phyloP scores from a whole-genome alignment of 92 coral and sea anemone species.

The Phymanthus crucifer region DNA sequence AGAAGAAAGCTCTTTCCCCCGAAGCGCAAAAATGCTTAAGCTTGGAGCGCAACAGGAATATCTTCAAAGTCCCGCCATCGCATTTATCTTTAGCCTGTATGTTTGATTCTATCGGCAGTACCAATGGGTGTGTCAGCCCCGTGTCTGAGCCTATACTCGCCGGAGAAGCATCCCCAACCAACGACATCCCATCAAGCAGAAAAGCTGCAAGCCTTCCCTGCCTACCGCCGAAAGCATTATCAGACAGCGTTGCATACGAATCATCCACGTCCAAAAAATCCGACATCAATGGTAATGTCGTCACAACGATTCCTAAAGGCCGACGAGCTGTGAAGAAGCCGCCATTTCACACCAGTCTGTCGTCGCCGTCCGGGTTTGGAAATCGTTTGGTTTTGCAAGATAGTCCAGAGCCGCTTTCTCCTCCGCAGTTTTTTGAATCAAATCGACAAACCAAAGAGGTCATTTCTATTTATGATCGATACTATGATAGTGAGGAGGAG shows the following conservation, averaged over 20 bases:
- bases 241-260: slow-evolving; percentile 23
- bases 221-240: background rate
- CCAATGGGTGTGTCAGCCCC: slow-evolving; percentile 25
- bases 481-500: background rate
- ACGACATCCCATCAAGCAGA: background rate
- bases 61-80: slow-evolving; percentile 53
- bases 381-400: background rate
- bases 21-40: slow-evolving; percentile 66
- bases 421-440: background rate
- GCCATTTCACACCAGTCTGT: slow-evolving; percentile 31
- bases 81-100: slow-evolving; percentile 59
- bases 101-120: slow-evolving; percentile 48
- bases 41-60: slow-evolving; percentile 59
- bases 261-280: background rate
- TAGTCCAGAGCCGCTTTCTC: background rate
- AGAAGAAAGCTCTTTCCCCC: slow-evolving; percentile 60
- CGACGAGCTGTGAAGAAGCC: slow-evolving; percentile 30
- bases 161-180: background rate
- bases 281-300: background rate
- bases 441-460: background rate
- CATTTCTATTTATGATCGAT: background rate
- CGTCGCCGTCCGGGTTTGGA: slow-evolving; percentile 40
- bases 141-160: slow-evolving; percentile 20
- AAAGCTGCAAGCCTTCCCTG: background rate
- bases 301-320: background rate